Evolutionary conservation across 2,797 vertebrate species (phyloP).

Genomic region (Melanotaenia parkinsoni): DNA sequence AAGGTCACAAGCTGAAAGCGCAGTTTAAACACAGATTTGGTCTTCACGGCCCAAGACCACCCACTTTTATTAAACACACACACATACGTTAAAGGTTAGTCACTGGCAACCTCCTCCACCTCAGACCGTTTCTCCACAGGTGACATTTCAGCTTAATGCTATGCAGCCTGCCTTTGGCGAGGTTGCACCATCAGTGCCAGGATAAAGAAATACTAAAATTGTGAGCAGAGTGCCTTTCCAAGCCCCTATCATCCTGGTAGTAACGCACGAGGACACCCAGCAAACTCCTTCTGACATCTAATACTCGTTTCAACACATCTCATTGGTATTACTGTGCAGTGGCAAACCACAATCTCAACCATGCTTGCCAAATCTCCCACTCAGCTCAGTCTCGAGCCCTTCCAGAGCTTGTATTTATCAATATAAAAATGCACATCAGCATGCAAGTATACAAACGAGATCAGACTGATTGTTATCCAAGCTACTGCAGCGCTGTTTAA

Average conservation of each 20-base stretch:
- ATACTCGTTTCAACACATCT: conserved; percentile 73
- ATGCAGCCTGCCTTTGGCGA: conserved; percentile 38
- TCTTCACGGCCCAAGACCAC: conserved; percentile 80
- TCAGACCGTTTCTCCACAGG: conserved; percentile 51
- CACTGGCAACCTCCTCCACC: conserved; percentile 52
- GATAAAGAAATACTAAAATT: conserved; percentile 51
- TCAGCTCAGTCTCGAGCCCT: conserved; percentile 41
- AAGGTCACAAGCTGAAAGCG: conserved; percentile 80
- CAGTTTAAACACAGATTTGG: conserved; percentile 81
- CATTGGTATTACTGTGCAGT: conserved; percentile 58
- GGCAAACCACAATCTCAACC: conserved; percentile 55
- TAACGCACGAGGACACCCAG: conserved; percentile 45
- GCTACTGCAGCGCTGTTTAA: conserved; percentile 51
- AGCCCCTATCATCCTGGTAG: conserved; percentile 59
- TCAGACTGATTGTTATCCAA: conserved; percentile 48
- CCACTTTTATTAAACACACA: conserved; percentile 79
- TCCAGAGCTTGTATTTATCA: conserved; percentile 49
- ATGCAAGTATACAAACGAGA: conserved; percentile 27
- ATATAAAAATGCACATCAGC: conserved; percentile 32
- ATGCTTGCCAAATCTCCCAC: conserved; percentile 72
- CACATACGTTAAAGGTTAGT: conserved; percentile 62
- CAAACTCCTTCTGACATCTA: conserved; percentile 62
- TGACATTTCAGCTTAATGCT: conserved; percentile 59
- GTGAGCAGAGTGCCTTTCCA: conserved; percentile 34
- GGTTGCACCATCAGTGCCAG: conserved; percentile 35